phyloP scores from a whole-genome alignment of 2,797 vertebrate species.

The Argya squamiceps region DNA sequence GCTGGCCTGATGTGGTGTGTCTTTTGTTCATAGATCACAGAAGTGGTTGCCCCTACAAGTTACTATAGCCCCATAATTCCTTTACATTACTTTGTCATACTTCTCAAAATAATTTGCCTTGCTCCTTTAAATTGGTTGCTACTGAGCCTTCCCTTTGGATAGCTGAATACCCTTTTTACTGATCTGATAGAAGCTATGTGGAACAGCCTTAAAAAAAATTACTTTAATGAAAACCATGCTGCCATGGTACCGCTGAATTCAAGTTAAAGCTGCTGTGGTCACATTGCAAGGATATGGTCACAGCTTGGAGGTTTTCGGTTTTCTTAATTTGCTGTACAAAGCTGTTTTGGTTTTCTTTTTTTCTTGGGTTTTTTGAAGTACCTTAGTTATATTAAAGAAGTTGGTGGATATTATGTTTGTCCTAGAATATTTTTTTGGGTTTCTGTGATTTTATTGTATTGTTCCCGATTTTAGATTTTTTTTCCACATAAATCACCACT shows the following conservation, averaged over 20 bases:
- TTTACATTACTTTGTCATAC: background rate
- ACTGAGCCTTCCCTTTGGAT: background rate
- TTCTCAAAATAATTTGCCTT: background rate
- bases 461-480: background rate
- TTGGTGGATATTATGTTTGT: background rate
- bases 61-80: background rate
- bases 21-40: background rate
- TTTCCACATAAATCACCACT: background rate
- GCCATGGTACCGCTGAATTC: background rate
- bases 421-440: background rate
- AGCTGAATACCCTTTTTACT: background rate
- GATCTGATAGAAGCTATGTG: background rate
- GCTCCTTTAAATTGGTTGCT: background rate
- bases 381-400: background rate
- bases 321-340: background rate
- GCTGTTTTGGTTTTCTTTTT: background rate
- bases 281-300: background rate
- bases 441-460: background rate
- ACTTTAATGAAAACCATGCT: background rate
- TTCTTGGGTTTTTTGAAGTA: background rate
- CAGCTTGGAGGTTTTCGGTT: accelerated
- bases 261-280: background rate
- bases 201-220: background rate
- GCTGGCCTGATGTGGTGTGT: background rate
- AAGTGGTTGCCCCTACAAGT: background rate